Conservation (phyloP, 2,888 invertebrate species). For the Lysandra bellargus region DNA sequence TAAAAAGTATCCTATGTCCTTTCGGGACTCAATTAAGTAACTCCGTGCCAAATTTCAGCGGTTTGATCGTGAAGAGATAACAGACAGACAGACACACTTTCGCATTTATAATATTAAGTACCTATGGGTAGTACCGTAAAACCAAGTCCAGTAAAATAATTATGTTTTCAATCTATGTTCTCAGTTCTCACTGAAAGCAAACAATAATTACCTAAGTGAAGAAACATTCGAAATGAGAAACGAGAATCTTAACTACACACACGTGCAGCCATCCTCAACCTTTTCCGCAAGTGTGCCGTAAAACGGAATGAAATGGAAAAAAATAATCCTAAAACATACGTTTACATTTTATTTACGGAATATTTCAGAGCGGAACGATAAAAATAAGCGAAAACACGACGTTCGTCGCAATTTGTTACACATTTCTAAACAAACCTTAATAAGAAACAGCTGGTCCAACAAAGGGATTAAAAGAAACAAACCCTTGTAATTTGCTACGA, state of each 20-base stretch:
- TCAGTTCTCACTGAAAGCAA: neutral
- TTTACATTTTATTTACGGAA: slow-evolving; percentile 32
- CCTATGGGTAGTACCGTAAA: no score
- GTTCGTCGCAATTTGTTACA: slow-evolving; percentile 45
- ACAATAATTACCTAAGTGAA: neutral
- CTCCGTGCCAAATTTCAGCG: no score
- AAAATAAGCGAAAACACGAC: slow-evolving; percentile 37
- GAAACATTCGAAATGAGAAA: neutral
- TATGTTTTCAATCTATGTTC: neutral
- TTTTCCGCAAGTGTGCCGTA: slow-evolving; percentile 1
- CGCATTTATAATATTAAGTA: no score
- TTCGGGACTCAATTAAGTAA: no score
- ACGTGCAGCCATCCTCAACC: slow-evolving; percentile 11
- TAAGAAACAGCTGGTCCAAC: slow-evolving; percentile 64
- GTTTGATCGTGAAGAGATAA: no score
- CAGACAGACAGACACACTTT: no score
- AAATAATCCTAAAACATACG: slow-evolving; percentile 38
- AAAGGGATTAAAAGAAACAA: slow-evolving; percentile 62
- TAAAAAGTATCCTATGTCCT: no score
- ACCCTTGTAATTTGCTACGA: slow-evolving; percentile 43
- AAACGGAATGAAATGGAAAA: slow-evolving; percentile 29
- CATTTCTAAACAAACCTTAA: slow-evolving; percentile 52
- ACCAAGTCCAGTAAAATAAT: neutral
- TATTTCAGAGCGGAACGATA: slow-evolving; percentile 38
- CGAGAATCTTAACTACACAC: neutral